Percentiles rank a stretch among this genome's conserved stretches.
Evolutionary conservation across 1,140 invertebrate genomes (phyloP).

Genomic region (Drosophila seguyi): DNA sequence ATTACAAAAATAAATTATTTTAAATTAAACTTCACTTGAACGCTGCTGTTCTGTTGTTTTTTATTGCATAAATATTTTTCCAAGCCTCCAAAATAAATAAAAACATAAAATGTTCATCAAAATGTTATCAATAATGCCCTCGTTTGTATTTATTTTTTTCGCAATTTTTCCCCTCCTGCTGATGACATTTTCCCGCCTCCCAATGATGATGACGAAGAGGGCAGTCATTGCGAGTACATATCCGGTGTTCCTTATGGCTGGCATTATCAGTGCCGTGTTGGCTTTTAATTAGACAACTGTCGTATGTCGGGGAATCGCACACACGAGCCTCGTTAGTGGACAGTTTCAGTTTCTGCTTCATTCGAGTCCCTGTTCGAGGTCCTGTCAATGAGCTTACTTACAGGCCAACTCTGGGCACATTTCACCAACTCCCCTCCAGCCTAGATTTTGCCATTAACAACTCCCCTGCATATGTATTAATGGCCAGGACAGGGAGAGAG

Average conservation of each 20-base stretch:
- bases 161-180: neutral
- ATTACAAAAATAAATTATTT: neutral
- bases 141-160: constrained; percentile 3
- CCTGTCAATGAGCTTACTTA: constrained; percentile 49
- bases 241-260: constrained; percentile 49
- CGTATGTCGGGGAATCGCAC: constrained; percentile 20
- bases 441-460: neutral
- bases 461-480: constrained; percentile 32
- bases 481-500: neutral
- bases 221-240: constrained; percentile 16
- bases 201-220: constrained; percentile 29
- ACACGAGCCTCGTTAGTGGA: constrained; percentile 57
- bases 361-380: constrained; percentile 1
- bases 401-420: neutral
- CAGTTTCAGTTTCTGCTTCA: constrained; percentile 27
- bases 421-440: neutral
- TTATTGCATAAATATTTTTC: too few species aligned
- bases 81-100: neutral
- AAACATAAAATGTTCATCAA: neutral
- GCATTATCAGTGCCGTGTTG: constrained; percentile 54
- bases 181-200: constrained; percentile 27
- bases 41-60: too few species aligned
- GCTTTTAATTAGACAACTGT: constrained; percentile 71
- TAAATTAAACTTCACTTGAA: too few species aligned
- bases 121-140: neutral